Percentiles rank a stretch among this genome's conserved stretches.
Evolutionary conservation across 1,140 invertebrate genomes (phyloP).

Genomic region (Heterodera carotae): DNA sequence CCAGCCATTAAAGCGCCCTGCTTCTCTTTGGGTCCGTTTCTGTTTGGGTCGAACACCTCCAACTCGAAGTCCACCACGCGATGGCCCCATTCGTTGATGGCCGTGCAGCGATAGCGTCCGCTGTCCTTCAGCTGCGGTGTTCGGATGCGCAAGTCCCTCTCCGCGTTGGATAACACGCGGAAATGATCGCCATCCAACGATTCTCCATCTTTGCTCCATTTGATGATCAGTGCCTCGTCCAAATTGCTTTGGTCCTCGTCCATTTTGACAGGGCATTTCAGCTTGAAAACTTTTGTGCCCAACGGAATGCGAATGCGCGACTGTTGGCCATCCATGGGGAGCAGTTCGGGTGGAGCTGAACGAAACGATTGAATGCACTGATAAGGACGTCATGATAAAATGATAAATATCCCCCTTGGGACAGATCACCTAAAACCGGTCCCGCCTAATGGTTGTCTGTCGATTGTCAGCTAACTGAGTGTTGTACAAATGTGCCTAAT

Average conservation of each 20-base stretch:
- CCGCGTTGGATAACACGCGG: conserved; percentile 22
- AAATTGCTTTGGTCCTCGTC: neutral
- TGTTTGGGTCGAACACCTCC: conserved; percentile 32
- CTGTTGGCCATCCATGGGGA: conserved; percentile 30
- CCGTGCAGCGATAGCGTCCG: conserved; percentile 28
- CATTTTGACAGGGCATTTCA: conserved; percentile 34
- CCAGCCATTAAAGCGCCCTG: neutral
- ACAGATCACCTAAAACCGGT: too few species aligned
- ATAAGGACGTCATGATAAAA: neutral
- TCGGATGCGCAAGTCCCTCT: conserved; percentile 38
- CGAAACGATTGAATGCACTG: neutral
- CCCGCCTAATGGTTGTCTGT: too few species aligned
- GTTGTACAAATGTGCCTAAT: too few species aligned
- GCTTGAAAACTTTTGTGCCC: conserved; percentile 41
- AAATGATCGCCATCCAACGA: conserved; percentile 14
- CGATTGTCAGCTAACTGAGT: too few species aligned
- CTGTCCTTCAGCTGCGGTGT: conserved; percentile 33
- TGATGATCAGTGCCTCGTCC: conserved; percentile 37
- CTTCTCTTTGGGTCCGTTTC: neutral
- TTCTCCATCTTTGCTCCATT: conserved; percentile 36
- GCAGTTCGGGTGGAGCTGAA: conserved; percentile 35
- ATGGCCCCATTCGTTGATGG: conserved; percentile 41
- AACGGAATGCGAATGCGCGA: conserved; percentile 34
- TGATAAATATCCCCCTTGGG: too few species aligned
- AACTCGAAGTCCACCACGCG: conserved; percentile 32